These are phyloP conservation scores for Euwallacea fornicatus DNA, from an alignment of 1,140 invertebrate species.

Conservation along the genomic window DNA sequence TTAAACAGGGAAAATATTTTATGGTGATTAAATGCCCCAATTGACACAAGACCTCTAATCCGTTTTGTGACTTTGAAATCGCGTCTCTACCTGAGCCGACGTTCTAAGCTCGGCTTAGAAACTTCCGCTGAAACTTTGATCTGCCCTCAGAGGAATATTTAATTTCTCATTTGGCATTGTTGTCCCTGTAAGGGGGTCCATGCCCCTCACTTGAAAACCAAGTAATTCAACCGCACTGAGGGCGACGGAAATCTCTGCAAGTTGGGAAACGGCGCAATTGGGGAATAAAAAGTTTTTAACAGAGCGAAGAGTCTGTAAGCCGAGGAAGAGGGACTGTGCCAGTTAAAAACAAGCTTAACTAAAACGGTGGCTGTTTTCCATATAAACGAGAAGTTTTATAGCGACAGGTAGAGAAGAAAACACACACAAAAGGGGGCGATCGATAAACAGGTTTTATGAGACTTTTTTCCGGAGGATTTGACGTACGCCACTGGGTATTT, in stretches of 20 bases:
- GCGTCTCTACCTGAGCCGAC: background rate
- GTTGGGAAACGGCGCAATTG: background rate
- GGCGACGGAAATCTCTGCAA: background rate
- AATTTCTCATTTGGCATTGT: background rate
- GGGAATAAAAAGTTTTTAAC: conserved; percentile 6
- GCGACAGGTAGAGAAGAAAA: no score
- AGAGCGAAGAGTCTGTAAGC: background rate
- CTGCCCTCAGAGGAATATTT: background rate
- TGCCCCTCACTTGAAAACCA: background rate
- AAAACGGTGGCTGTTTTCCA: conserved; percentile 24
- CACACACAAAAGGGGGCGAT: no score
- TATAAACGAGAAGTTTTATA: conserved; percentile 16
- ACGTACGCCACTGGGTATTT: no score
- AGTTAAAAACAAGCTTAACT: conserved; percentile 15
- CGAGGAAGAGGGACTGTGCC: background rate
- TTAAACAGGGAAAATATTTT: no score
- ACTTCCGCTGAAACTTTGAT: background rate
- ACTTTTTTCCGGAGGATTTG: no score
- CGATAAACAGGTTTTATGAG: no score
- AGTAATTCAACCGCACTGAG: background rate
- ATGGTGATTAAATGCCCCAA: no score
- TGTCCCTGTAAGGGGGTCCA: no score
- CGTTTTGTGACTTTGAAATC: background rate
- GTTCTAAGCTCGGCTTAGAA: background rate
- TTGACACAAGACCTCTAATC: no score